A percentile compares a stretch with the other conserved stretches of the same genome.
Evolutionary conservation across 2,797 vertebrate genomes (phyloP).

Genomic region (Squalus acanthias): DNA sequence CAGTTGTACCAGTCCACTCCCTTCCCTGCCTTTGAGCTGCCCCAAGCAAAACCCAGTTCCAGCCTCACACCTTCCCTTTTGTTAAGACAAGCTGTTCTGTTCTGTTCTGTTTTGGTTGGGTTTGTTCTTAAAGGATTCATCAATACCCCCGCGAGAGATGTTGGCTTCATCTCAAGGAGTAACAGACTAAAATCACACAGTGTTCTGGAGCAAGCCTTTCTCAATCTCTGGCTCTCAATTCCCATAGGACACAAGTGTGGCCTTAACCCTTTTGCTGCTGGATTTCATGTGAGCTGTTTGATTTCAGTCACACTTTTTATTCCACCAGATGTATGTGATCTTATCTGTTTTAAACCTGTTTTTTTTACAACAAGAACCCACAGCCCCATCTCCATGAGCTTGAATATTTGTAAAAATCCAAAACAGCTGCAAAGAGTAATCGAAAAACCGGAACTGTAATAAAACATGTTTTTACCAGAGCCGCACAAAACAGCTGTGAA

Average conservation of each 20-base stretch:
- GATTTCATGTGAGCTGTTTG: not conserved
- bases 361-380: not conserved
- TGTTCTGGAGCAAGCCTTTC: not conserved
- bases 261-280: not conserved
- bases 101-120: not conserved
- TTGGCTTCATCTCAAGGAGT: not conserved
- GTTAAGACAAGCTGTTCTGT: not conserved
- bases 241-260: not conserved
- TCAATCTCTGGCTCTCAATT: not conserved
- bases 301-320: not conserved
- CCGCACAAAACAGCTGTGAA: constrained; percentile 19
- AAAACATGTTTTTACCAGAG: not conserved
- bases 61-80: not conserved
- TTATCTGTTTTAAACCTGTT: not conserved
- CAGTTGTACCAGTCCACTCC: constrained; percentile 14
- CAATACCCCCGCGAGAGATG: not conserved
- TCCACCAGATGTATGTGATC: not conserved
- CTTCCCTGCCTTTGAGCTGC: not conserved
- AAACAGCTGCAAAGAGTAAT: not conserved
- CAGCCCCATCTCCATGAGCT: not conserved
- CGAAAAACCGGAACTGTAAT: not conserved
- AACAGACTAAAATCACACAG: not conserved
- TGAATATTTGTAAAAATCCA: not conserved
- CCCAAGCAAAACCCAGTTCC: not conserved
- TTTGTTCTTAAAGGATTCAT: not conserved